Conservation (phyloP, 2,797 vertebrate species). For the Gobio occitaniae region DNA sequence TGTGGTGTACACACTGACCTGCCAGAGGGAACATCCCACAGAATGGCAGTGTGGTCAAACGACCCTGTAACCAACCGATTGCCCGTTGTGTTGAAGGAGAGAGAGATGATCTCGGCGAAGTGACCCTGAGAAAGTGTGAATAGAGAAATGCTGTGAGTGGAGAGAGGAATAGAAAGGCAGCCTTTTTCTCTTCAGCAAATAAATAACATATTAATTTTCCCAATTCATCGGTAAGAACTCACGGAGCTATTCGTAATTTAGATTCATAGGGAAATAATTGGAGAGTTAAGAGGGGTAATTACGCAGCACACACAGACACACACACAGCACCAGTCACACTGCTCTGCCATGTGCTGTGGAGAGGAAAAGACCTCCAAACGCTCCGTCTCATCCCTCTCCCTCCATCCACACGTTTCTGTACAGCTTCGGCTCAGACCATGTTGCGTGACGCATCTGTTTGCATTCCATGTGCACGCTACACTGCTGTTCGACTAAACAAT, state of each 20-base stretch:
- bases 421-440: neutral
- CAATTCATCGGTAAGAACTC: constrained; percentile 36
- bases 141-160: neutral
- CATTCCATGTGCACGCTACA: neutral
- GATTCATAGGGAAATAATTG: constrained; percentile 50
- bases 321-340: neutral
- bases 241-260: constrained; percentile 46
- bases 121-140: constrained; percentile 83
- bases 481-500: constrained; percentile 3
- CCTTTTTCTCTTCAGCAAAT: constrained; percentile 4
- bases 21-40: constrained; percentile 90
- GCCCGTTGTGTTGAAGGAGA: constrained; percentile 90
- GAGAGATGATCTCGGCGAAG: constrained; percentile 88
- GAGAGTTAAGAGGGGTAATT: constrained; percentile 32
- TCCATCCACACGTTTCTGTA: neutral
- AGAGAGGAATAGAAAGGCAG: constrained; percentile 2
- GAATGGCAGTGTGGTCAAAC: constrained; percentile 88
- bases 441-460: constrained; percentile 14
- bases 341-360: constrained; percentile 21
- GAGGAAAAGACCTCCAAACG: constrained; percentile 16
- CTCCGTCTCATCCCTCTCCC: neutral
- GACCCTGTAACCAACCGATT: constrained; percentile 91
- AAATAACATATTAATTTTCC: constrained; percentile 43
- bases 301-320: neutral
- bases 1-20: constrained; percentile 76